Percentiles rank a stretch among this genome's conserved stretches.
phyloP scores from a whole-genome alignment of 2,888 invertebrate genomes.

The Neoscelio sp. region DNA sequence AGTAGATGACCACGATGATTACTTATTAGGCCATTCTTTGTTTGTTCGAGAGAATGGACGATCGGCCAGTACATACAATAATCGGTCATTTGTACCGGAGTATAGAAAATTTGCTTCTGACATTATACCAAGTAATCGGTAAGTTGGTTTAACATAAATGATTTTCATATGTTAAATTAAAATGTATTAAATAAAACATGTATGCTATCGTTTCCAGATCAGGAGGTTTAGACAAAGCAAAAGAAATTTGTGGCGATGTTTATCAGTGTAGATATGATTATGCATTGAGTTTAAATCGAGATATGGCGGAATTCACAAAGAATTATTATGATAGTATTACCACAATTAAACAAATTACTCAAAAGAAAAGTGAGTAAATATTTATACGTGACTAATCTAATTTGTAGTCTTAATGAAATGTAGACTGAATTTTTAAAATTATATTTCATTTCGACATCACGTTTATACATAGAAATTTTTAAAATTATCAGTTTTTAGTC shows the following conservation, averaged over 20 bases:
- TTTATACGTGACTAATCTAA: not conserved
- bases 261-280: slow-evolving; percentile 96
- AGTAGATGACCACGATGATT: slow-evolving; percentile 90
- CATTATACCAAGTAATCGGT: slow-evolving; percentile 90
- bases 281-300: slow-evolving; percentile 92
- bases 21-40: slow-evolving; percentile 88
- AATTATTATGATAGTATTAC: slow-evolving; percentile 89
- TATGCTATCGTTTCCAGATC: no score
- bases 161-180: slow-evolving; percentile 15
- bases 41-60: slow-evolving; percentile 92
- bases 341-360: slow-evolving; percentile 82
- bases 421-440: no score
- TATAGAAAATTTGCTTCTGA: slow-evolving; percentile 88
- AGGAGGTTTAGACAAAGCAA: slow-evolving; percentile 86
- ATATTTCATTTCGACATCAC: no score
- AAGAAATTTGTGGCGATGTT: slow-evolving; percentile 90
- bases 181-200: no score
- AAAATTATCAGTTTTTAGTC: no score
- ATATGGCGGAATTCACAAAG: slow-evolving; percentile 94
- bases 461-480: no score
- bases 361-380: slow-evolving; percentile 80
- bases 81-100: slow-evolving; percentile 90
- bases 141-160: slow-evolving; percentile 50
- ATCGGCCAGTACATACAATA: slow-evolving; percentile 92
- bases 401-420: no score